These are phyloP conservation scores for Tenualosa ilisha DNA, from an alignment of 2,797 vertebrate genomes.

Conservation along the genomic window DNA sequence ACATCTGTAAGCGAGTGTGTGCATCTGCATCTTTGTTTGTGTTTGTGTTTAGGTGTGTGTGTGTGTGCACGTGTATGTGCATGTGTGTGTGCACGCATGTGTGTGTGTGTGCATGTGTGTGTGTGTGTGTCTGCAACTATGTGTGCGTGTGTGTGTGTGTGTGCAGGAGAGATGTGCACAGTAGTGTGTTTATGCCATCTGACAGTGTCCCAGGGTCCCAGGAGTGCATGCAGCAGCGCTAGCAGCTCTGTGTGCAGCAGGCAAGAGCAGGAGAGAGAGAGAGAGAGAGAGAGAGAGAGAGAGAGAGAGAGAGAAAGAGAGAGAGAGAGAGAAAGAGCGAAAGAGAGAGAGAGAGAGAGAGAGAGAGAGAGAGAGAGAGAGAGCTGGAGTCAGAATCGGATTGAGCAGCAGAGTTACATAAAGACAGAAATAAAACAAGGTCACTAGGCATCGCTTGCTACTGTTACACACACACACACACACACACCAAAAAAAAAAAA, in stretches of 20 bases:
- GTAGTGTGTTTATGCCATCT: conserved; percentile 36
- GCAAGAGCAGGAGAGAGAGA: background rate
- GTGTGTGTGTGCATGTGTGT: background rate
- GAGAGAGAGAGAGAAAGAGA: too few species aligned
- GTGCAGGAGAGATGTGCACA: conserved; percentile 67
- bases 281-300: too few species aligned
- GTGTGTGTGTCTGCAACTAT: background rate
- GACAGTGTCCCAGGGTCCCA: background rate
- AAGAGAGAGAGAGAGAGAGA: too few species aligned
- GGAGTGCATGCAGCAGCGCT: background rate
- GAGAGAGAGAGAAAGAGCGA: too few species aligned
- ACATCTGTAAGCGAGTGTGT: conserved; percentile 30
- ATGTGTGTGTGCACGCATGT: background rate
- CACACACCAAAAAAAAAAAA: background rate
- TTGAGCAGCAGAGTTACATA: conserved; percentile 8
- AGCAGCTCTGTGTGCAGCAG: conserved; percentile 9
- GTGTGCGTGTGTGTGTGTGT: conserved; percentile 7
- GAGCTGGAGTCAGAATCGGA: background rate
- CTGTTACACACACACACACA: background rate
- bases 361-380: too few species aligned
- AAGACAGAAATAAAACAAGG: conserved; percentile 48
- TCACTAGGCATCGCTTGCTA: conserved; percentile 52
- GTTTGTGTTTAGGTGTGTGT: background rate
- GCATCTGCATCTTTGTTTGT: conserved; percentile 22
- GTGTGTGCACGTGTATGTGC: background rate